A percentile compares a stretch with the other conserved stretches of the same genome.
phyloP scores from a whole-genome alignment of 1,140 invertebrate genomes.

The Yoshiicerus persimilis region DNA sequence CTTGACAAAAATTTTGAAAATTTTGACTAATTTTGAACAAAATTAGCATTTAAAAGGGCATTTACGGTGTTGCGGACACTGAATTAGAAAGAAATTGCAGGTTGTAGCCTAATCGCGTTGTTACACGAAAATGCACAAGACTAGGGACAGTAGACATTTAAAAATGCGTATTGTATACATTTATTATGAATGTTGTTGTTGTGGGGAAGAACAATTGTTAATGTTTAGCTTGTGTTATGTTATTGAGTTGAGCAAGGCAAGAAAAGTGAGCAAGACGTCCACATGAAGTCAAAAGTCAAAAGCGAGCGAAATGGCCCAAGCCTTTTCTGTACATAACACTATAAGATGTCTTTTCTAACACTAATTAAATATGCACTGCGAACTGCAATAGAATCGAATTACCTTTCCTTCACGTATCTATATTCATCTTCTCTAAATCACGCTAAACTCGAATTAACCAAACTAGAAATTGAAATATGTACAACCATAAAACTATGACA shows the following conservation, averaged over 20 bases:
- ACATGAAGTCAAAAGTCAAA: neutral
- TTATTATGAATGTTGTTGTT: no score
- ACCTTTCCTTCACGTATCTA: neutral
- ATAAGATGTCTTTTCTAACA: neutral
- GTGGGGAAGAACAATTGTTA: neutral
- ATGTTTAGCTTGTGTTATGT: no score
- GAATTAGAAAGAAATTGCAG: no score
- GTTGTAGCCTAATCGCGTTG: no score
- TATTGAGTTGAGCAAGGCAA: no score
- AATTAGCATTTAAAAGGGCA: no score
- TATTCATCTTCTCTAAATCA: neutral
- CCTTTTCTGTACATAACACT: neutral
- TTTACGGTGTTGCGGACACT: no score
- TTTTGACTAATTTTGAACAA: no score
- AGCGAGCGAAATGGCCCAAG: neutral
- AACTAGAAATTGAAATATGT: neutral
- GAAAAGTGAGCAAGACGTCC: neutral
- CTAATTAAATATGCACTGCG: neutral
- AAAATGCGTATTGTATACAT: no score
- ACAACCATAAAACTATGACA: neutral
- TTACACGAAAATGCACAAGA: no score
- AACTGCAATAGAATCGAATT: neutral
- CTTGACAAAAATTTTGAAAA: no score
- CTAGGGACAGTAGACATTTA: no score
- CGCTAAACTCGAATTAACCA: neutral